Conservation (phyloP, 2,888 invertebrate species). For the Andrena bicolor region DNA sequence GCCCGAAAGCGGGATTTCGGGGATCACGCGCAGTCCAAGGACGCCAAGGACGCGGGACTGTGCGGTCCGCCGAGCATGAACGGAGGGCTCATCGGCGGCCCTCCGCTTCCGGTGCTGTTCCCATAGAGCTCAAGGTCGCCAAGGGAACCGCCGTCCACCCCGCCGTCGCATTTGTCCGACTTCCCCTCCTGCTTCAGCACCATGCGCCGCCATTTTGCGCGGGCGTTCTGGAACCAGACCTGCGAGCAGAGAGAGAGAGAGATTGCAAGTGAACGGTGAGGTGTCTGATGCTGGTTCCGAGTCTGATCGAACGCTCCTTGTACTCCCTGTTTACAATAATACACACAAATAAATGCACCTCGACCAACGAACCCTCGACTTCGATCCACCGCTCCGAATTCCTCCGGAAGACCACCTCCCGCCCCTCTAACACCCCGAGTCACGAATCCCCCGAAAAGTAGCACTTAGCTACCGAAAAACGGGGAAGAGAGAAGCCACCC, state of each 20-base stretch:
- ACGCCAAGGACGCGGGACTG: conserved; percentile 90
- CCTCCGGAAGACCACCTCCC: too few relatives aligned
- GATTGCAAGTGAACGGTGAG: background rate
- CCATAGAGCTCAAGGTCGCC: conserved; percentile 84
- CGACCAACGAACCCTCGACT: too few relatives aligned
- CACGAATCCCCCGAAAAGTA: background rate
- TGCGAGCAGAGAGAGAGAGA: conserved; percentile 86
- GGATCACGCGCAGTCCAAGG: conserved; percentile 90
- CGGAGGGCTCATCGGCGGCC: conserved; percentile 90
- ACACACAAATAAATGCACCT: too few relatives aligned
- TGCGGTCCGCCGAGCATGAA: conserved; percentile 90
- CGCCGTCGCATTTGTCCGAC: conserved; percentile 89
- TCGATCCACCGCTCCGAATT: too few relatives aligned
- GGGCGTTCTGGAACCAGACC: conserved; percentile 98
- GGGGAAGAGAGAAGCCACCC: background rate
- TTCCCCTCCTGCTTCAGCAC: conserved; percentile 93
- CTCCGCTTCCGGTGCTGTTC: conserved; percentile 88
- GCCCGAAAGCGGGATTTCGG: conserved; percentile 33
- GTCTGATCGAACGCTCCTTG: background rate
- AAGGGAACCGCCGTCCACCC: conserved; percentile 87
- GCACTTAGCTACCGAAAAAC: too few relatives aligned
- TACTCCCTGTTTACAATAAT: too few relatives aligned
- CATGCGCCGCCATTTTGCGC: conserved; percentile 97
- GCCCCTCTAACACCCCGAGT: too few relatives aligned
- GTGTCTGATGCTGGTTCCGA: background rate